phyloP scores from a whole-genome alignment of 1,140 invertebrate species.

The Planococcus citri region DNA sequence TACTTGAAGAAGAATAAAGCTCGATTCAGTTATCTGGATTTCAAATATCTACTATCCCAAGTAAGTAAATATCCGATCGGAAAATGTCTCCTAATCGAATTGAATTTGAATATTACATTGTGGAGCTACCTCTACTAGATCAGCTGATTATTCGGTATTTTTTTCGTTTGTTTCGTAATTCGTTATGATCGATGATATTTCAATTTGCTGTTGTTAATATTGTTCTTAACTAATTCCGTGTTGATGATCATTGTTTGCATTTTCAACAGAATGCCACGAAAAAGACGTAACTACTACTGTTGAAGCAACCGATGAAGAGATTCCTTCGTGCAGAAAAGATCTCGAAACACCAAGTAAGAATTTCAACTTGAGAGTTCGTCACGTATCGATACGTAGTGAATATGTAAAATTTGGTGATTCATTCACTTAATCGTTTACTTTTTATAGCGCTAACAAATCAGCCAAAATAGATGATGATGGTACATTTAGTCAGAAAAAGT shows the following conservation, averaged over 20 bases:
- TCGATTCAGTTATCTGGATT: not conserved
- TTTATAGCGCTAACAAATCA: not conserved
- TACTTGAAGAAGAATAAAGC: not conserved
- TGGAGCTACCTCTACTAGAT: not conserved
- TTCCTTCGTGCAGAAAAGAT: not conserved
- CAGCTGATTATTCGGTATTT: not conserved
- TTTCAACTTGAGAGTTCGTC: too few species aligned
- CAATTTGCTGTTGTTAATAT: too few species aligned
- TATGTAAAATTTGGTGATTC: not conserved
- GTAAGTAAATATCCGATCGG: not conserved
- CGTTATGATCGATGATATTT: not conserved
- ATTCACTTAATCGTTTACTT: not conserved
- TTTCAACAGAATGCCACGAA: not conserved
- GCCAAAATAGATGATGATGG: slow-evolving; percentile 61
- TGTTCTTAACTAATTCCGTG: not conserved
- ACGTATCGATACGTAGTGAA: too few species aligned
- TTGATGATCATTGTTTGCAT: not conserved
- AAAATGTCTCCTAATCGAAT: not conserved
- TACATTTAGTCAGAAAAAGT: slow-evolving; percentile 65
- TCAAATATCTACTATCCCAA: not conserved
- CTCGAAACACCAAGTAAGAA: not conserved
- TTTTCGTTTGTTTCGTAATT: too few species aligned
- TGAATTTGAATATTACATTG: too few species aligned
- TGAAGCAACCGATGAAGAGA: not conserved
- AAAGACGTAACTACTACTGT: not conserved